Base-by-base conservation (phyloP, 2,797 vertebrate species). In the Potorous gilbertii region DNA sequence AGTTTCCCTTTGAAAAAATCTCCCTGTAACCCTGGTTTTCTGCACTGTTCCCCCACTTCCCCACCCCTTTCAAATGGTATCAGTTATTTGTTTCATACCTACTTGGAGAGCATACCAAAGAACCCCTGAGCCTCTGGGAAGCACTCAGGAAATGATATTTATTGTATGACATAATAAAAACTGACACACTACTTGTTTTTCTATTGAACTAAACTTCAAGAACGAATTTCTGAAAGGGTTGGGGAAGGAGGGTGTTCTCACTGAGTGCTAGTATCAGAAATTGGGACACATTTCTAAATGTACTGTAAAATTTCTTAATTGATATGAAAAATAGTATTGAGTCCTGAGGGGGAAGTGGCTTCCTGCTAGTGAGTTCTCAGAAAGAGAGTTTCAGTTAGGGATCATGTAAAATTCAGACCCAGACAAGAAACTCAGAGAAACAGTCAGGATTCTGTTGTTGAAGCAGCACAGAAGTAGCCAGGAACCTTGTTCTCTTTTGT, bases 241-340 rank as follows among this genome's bases (percentile, higher is more conserved):
- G 1, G 3, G 31, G n/a, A 95, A 95, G 57, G 62, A 92, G 90
- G 24, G 21, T 97, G 94, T 95, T 40, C 57, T 93, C 56, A 50
- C 12, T 95, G 96, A 96, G 29, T 87, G 0, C 0, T 59, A 93
- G 1, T 55, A 94, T 34, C 8, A 1, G 11, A 92, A 95, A 91
- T 1, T 92, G 52, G n/a, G 31, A 96, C 46, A 91, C 96, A 12
- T 96, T 95, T 98, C 96, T 81, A 95, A 96, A 66, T 56, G 40
- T 92, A 10, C 55, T 91, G 92, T 92, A 55, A 94, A 56, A 96
- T 94, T 94, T 95, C 52, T 96, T 95, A 96, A 96, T 28, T 95
- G 55, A 90, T 89, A 91, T 59, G 54, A 95, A 96, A 93, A 81
- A 96, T 91, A n/a, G 95, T 91, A 95, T 54, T 95, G 46, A 54